Conservation (phyloP, 2,888 invertebrate genomes). For the Chymomyza caudatula region DNA sequence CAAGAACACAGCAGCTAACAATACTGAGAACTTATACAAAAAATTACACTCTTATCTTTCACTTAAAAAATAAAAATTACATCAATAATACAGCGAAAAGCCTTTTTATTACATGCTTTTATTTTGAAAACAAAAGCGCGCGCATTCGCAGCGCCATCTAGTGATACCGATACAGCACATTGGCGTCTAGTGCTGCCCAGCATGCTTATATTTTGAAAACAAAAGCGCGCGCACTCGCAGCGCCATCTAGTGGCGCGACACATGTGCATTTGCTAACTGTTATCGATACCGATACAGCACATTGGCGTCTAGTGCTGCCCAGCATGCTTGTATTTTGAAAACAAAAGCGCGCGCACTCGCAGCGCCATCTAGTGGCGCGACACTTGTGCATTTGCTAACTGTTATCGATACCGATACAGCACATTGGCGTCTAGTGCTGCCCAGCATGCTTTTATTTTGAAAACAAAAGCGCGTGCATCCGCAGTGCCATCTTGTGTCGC, state of each 20-base stretch:
- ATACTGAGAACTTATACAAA: constrained; percentile 25
- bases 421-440: too few species aligned
- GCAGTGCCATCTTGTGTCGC: neutral
- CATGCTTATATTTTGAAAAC: too few species aligned
- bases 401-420: too few species aligned
- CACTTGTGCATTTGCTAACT: too few species aligned
- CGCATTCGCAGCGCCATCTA: neutral
- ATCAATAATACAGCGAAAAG: neutral
- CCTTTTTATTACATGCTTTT: neutral
- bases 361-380: neutral
- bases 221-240: neutral
- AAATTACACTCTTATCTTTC: constrained; percentile 35
- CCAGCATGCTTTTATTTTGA: too few species aligned
- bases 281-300: too few species aligned
- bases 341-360: neutral
- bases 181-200: too few species aligned
- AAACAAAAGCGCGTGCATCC: neutral
- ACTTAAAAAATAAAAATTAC: constrained; percentile 9
- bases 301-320: too few species aligned
- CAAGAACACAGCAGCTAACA: constrained; percentile 8
- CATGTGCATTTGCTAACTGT: too few species aligned
- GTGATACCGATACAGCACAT: too few species aligned
- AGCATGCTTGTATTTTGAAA: too few species aligned
- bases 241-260: neutral
- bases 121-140: neutral